These are phyloP conservation scores for Limosa lapponica DNA, from an alignment of 2,797 vertebrate genomes.

Conservation along the genomic window DNA sequence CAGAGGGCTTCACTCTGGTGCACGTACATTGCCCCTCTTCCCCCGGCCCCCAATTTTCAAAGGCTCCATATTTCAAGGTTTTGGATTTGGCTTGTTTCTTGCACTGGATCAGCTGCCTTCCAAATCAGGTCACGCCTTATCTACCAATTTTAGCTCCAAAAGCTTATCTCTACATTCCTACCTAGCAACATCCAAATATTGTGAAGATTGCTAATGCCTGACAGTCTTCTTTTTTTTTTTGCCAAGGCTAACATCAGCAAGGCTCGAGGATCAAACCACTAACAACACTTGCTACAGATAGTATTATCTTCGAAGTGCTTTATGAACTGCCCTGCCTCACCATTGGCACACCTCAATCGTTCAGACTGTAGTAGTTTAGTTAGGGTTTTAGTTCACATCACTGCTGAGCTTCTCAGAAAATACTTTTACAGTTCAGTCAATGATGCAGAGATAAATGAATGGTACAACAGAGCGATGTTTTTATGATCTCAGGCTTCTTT, in stretches of 20 bases:
- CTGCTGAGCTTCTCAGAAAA: neutral
- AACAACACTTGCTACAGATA: neutral
- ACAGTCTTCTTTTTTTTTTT: neutral
- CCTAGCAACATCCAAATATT: neutral
- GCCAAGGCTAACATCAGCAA: neutral
- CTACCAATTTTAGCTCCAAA: neutral
- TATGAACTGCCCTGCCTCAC: neutral
- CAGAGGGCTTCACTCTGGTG: neutral
- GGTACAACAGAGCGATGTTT: neutral
- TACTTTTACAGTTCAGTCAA: neutral
- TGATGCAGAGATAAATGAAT: neutral
- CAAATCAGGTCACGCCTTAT: neutral
- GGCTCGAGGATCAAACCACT: neutral
- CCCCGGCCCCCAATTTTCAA: accelerated
- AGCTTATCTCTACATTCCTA: neutral
- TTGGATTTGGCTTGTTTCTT: neutral
- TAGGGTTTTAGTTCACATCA: neutral
- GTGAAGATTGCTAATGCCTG: neutral
- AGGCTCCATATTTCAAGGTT: neutral
- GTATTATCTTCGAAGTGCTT: neutral
- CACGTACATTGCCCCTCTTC: accelerated
- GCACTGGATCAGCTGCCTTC: neutral
- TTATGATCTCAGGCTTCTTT: neutral
- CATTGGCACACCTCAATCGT: neutral
- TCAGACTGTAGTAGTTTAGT: neutral